phyloP scores from a whole-genome alignment of 1,140 invertebrate genomes.

The Caenorhabditis brenneri region DNA sequence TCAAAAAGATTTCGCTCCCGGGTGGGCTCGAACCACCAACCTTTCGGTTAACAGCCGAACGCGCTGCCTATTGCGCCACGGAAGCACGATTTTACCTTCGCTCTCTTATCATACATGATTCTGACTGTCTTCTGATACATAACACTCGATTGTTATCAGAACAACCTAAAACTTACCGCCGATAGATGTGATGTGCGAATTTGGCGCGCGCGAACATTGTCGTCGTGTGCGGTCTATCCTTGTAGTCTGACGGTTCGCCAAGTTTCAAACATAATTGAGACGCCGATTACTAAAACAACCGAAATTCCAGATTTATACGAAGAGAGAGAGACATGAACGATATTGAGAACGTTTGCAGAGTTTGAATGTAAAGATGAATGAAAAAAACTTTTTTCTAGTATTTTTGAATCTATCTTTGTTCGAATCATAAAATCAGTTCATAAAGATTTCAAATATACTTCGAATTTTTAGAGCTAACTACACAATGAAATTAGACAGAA shows the following conservation, averaged over 20 bases:
- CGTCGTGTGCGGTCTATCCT: slow-evolving; percentile 23
- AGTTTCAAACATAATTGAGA: slow-evolving; percentile 36
- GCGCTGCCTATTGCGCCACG: slow-evolving; percentile 60
- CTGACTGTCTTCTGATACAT: no score
- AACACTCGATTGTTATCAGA: no score
- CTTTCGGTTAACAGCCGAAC: slow-evolving; percentile 71
- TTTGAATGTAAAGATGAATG: no score
- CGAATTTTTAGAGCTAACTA: no score
- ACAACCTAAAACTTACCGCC: neutral
- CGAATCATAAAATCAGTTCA: no score
- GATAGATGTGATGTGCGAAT: slow-evolving; percentile 34
- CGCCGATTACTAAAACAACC: slow-evolving; percentile 32
- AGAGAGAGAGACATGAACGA: neutral
- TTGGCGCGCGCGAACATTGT: slow-evolving; percentile 35
- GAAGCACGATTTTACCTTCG: no score
- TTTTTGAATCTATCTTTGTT: no score
- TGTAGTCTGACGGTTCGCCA: slow-evolving; percentile 10
- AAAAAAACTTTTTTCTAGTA: no score
- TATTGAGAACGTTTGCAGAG: no score
- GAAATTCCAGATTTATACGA: neutral
- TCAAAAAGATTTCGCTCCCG: slow-evolving; percentile 61
- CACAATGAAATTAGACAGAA: neutral
- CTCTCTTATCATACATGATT: no score
- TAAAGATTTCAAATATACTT: no score
- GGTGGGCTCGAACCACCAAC: slow-evolving; percentile 71